Evolutionary conservation across 2,113 vertebrate species (phyloP), one percentile per base, ranked within the genome.

Genomic region (Burhinus bistriatus): DNA sequence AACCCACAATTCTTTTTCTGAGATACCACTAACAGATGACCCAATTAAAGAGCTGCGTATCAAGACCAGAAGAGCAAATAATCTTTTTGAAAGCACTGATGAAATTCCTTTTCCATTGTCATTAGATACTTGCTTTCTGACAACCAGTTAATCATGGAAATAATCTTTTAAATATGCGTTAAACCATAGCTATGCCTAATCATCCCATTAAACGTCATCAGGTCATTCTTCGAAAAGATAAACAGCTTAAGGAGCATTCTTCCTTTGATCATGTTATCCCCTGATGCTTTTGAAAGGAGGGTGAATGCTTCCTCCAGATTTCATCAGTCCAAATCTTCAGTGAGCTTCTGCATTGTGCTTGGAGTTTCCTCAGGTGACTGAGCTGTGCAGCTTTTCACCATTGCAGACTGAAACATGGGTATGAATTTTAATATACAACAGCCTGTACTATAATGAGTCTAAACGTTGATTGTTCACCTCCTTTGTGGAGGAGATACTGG

Each of bases 231-330:
- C 4, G 11, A 5, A 7, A 79, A 90, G 94, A 93, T 93, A 96
- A 96, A 95, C 64, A 80, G 89, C 87, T 89, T 95, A 95, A 95
- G 92, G 62, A 96, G 17, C 62, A 87, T 94, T 95, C 75, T 95
- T 94, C 49, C 92, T 97, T 96, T 97, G 96, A 97, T 96, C 89
- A 76, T 70, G 36, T 87, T 95, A 95, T 92, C 93, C 73, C 11
- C 30, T 40, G 55, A 85, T 91, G 87, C 26, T 96, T 95, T 83
- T 79, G 80, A 83, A 95, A 87, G 77, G 20, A 94, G n/a, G 13
- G 36, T 52, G 84, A 95, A 80, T 57, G 45, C 29, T 90, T 80
- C 68, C 62, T 92, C 95, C 36, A 72, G 72, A 95, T 95, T 93
- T 95, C 91, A 87, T 95, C 91, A 95, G 34, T 57, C 49, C 65